Base-by-base conservation (phyloP, 2,888 invertebrate species). In the Drosophila neonasuta region DNA sequence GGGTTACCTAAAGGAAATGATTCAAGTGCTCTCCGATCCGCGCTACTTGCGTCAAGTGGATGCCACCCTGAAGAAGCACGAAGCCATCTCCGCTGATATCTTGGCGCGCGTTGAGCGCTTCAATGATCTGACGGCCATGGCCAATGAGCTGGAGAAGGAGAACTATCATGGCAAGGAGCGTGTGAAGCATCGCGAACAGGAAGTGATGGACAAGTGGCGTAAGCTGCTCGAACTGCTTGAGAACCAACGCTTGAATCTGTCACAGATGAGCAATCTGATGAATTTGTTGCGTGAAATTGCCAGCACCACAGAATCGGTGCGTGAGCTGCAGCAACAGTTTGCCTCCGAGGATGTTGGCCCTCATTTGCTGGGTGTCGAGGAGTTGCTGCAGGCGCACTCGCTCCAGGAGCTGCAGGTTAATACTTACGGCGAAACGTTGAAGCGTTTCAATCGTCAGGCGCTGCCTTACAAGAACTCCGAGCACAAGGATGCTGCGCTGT, bases 1-100 rank as follows among this genome's bases (percentile, higher is more conserved):
- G 86, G 96, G 97, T 0, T 99, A 99, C 92, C 92, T 99, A 68
- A 97, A 97, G 91, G 99, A 99, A 92, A 99, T 99, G 98, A 97
- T 97, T 78, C 96, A 96, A 90, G 97, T 99, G 13, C 92, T 99
- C 15, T 96, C 96, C 0, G 97, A 97, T 92, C 96, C 97, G 1
- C 94, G 97, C 60, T 97, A 97, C 91, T 92, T 98, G 77, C 94
- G 96, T 0, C 98, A 99, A 89, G 97, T 99, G 0, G 99, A 99
- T 90, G 99, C 99, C 1, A 97, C 98, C 0, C 95, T 99, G 42
- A 99, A 99, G 92, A 99, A 99, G 89, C 99, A 99, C 89, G 99
- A 99, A 91, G 99, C 99, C 13, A 98, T 99, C 71, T 97, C 97
- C 68, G 98, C 99, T 0, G 99, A 99, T 89, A 99, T 99, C 60